Evolutionary conservation across 64 coral and sea anemone genomes (phyloP), one percentile per base, ranked within the genome.

Genomic region (Cladopsammia gracilis): DNA sequence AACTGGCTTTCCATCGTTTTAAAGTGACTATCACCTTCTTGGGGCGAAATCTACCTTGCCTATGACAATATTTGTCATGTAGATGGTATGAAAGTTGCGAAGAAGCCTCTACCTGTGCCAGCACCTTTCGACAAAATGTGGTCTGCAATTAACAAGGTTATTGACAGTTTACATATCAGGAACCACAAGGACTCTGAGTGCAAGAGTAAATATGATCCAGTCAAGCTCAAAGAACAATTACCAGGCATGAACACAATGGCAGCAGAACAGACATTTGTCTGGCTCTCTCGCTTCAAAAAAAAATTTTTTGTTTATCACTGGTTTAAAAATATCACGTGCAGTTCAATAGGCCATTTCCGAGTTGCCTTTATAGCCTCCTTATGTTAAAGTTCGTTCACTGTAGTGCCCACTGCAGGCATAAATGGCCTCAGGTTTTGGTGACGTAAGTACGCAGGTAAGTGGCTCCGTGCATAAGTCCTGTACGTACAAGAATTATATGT

Each of bases 261-360:
- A 48, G 87, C 71, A 10, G 87, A 89, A 15, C 87, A 89, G 20
- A 75, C 53, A 49, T 89, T 89, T 77, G 23, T 64, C 4, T 89
- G 87, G 87, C 20, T 62, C 4, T 61, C 69, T 2, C 0, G 87
- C 4, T 89, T 60, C 87, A 89, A 89, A 16, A 75, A 89, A 57
- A 77, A n/a, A n/a, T n/a, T n/a, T n/a, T n/a, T n/a, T n/a, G n/a
- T n/a, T n/a, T n/a, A n/a, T n/a, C n/a, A n/a, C n/a, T n/a, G n/a
- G n/a, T n/a, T n/a, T n/a, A n/a, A n/a, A n/a, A n/a, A n/a, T n/a
- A n/a, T n/a, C n/a, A n/a, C n/a, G 34, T 34, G 2, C 34, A 34
- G 34, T 34, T 34, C 34, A 34, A 34, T 34, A 34, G 34, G 34
- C 34, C 34, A 34, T 34, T 34, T 34, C 34, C 34, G 34, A 34